phyloP scores from a whole-genome alignment of 2,113 vertebrate species.

The Merops nubicus region DNA sequence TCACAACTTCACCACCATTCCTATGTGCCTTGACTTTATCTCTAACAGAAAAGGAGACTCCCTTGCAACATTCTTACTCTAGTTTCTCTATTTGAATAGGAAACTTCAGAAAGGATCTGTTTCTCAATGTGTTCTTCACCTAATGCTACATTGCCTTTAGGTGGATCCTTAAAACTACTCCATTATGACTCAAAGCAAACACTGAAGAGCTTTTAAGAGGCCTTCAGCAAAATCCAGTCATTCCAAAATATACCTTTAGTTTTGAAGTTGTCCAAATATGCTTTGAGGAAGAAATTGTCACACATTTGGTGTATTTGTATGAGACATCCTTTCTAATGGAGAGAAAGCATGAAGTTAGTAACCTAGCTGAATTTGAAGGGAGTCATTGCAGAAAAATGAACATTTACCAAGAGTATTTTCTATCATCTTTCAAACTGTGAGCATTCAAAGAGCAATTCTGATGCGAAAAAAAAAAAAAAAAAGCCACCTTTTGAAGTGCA shows the following conservation, averaged over 20 bases:
- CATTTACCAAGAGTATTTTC: not conserved
- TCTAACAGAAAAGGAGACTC: not conserved
- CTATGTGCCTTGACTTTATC: not conserved
- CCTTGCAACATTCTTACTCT: not conserved
- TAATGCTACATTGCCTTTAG: not conserved
- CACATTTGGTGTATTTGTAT: not conserved
- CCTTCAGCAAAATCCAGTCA: not conserved
- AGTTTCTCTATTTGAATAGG: not conserved
- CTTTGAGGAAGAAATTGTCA: not conserved
- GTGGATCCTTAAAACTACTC: not conserved
- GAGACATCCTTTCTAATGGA: not conserved
- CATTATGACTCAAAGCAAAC: not conserved
- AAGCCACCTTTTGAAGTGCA: constrained; percentile 35
- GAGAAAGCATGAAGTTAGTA: not conserved
- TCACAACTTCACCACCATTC: not conserved
- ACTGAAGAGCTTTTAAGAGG: not conserved
- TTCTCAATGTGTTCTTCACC: not conserved
- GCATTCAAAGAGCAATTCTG: not conserved
- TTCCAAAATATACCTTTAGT: not conserved
- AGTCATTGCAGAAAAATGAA: not conserved
- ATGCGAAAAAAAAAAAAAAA: not conserved
- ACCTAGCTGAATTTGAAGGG: not conserved
- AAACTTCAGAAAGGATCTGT: not conserved
- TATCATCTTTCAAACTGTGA: not conserved
- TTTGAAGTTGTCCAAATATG: not conserved